Conservation (phyloP, 2,797 vertebrate species). For the Coregonus suidteri region DNA sequence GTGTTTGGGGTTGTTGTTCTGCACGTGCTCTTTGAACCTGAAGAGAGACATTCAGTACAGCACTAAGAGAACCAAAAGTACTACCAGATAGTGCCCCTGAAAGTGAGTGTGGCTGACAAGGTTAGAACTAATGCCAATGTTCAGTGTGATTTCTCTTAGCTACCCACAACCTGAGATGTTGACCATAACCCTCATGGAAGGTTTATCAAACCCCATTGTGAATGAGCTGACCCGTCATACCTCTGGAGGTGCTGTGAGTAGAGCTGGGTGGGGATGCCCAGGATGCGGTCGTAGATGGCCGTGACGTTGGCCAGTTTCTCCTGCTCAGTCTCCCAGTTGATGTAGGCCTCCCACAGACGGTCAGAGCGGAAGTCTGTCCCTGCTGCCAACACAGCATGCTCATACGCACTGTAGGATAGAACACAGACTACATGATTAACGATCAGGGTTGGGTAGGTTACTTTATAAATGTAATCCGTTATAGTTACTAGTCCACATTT, state of each 20-base stretch:
- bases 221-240: slow-evolving; percentile 65
- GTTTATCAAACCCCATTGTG: not conserved
- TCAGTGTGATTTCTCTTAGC: not conserved
- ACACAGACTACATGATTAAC: not conserved
- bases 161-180: not conserved
- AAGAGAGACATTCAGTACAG: not conserved
- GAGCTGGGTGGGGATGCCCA: slow-evolving; percentile 93
- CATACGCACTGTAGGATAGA: slow-evolving; percentile 81
- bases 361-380: slow-evolving; percentile 98
- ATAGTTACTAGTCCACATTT: too few species aligned
- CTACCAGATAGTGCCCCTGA: not conserved
- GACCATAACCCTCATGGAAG: not conserved
- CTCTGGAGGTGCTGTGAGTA: slow-evolving; percentile 97
- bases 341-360: slow-evolving; percentile 94
- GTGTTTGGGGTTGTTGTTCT: slow-evolving; percentile 92
- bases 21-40: slow-evolving; percentile 97
- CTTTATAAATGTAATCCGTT: too few species aligned
- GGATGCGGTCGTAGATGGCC: slow-evolving; percentile 90
- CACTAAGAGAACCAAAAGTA: not conserved
- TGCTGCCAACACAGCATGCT: slow-evolving; percentile 92
- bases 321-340: slow-evolving; percentile 93
- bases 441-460: too few species aligned
- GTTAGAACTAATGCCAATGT: not conserved
- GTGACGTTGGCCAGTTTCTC: slow-evolving; percentile 90
- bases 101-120: not conserved